These are phyloP conservation scores for Stichopus chloronotus DNA, from an alignment of 35 echinoderm and acorn worm genomes.

Conservation along the genomic window DNA sequence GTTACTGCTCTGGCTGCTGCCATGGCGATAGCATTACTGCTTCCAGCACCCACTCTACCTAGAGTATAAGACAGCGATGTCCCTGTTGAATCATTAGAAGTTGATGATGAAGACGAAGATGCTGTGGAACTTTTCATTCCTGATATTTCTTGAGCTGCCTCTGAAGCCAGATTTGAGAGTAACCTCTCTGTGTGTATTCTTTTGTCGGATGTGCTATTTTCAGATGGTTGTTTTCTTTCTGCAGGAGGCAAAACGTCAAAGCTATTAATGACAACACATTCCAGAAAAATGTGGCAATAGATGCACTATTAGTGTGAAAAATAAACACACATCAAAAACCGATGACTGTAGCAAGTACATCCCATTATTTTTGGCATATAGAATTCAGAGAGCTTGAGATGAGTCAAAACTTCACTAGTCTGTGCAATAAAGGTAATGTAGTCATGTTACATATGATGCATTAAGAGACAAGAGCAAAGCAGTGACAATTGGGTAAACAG, in stretches of 20 bases:
- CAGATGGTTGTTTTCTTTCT: constrained; percentile 78
- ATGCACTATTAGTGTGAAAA: no score
- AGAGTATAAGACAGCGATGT: constrained; percentile 82
- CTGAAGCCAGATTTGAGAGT: constrained; percentile 72
- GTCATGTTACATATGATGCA: no score
- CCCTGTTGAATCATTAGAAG: constrained; percentile 9
- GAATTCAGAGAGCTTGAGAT: no score
- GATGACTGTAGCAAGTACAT: no score
- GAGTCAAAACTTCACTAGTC: no score
- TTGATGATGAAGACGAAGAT: constrained; percentile 41
- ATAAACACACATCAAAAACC: no score
- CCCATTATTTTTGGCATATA: no score
- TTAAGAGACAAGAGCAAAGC: no score
- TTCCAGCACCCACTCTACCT: constrained; percentile 84
- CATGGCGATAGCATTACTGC: constrained; percentile 88
- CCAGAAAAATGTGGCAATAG: not conserved
- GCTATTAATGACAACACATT: not conserved
- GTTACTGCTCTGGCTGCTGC: constrained; percentile 97
- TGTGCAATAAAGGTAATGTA: no score
- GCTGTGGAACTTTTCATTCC: constrained; percentile 46
- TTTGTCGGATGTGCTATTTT: constrained; percentile 82
- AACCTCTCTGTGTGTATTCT: constrained; percentile 70
- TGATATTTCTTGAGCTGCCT: constrained; percentile 78
- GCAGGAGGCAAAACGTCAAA: not conserved
- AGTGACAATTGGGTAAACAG: no score